Base-by-base conservation (phyloP, 23 tunicate genomes). In the Clavelina lepadiformis region DNA sequence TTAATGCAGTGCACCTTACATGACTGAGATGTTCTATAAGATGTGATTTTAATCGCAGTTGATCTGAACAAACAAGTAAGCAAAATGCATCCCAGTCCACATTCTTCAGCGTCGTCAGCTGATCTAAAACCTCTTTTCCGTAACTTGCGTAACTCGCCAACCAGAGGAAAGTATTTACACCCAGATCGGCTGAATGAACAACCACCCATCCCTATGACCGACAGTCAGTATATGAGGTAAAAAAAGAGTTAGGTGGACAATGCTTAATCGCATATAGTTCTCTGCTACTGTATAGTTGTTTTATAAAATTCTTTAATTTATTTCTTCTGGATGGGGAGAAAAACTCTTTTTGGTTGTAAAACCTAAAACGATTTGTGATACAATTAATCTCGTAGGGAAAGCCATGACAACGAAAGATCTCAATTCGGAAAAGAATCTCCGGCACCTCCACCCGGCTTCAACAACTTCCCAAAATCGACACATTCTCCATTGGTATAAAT, bases 371-470 rank as follows among this genome's bases (percentile, higher is more conserved):
- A n/a, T n/a, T n/a, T n/a, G n/a, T n/a, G n/a, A n/a, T n/a, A n/a
- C n/a, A n/a, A n/a, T n/a, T n/a, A n/a, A n/a, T n/a, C n/a, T n/a
- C n/a, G n/a, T n/a, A n/a, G n/a, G n/a, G n/a, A n/a, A n/a, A n/a
- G n/a, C n/a, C n/a, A n/a, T n/a, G n/a, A n/a, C n/a, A n/a, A n/a
- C n/a, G n/a, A n/a, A n/a, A n/a, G n/a, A n/a, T n/a, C n/a, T n/a
- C n/a, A 46, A 3, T 77, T 65, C 57, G 24, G 25, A 34, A 36
- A 32, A 4, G 58, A 57, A 18, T 69, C 69, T 26, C 56, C 56
- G 26, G 69, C 76, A 5, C 76, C 85, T 2, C 85, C 85, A 15
- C 85, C 85, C 31, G 85, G 85, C 5, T 78, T 78, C 61, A 76
- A 78, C 24, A 50, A 61, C 30, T 60, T 73, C 21, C 79, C 68